Percentiles rank a stretch among this genome's conserved stretches.
Conservation (phyloP, 2,888 invertebrate species). For the Mongoloraphidia duomilia region DNA sequence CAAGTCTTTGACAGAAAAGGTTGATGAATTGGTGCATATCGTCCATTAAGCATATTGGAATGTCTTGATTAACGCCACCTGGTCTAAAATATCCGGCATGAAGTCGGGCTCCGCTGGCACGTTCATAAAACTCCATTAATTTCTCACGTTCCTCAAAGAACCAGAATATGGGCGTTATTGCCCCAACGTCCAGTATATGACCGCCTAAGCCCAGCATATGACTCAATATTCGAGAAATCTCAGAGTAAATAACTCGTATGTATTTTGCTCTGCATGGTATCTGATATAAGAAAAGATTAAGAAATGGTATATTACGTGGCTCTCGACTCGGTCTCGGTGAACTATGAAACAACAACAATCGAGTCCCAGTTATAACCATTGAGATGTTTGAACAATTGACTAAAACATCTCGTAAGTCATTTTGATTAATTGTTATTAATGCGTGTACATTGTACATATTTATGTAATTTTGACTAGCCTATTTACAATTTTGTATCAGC, state of each 20-base stretch:
- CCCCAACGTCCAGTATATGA: constrained; percentile 69
- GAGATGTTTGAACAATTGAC: no score
- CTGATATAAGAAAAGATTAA: no score
- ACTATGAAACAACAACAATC: no score
- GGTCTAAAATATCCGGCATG: constrained; percentile 71
- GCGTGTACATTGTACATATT: no score
- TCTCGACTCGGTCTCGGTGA: no score
- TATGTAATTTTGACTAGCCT: no score
- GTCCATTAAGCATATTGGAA: constrained; percentile 58
- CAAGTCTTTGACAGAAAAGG: constrained; percentile 57
- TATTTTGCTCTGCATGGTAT: constrained; percentile 63
- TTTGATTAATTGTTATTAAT: no score
- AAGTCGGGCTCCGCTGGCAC: constrained; percentile 69
- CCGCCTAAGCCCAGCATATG: constrained; percentile 63
- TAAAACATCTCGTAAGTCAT: no score
- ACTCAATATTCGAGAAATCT: constrained; percentile 65
- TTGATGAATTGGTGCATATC: constrained; percentile 58
- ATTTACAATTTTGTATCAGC: no score
- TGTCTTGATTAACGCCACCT: constrained; percentile 58
- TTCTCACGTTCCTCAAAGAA: constrained; percentile 82
- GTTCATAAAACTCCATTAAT: constrained; percentile 70
- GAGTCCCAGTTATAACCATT: no score
- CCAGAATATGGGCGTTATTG: constrained; percentile 84
- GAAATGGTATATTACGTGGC: no score
- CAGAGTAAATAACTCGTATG: constrained; percentile 46